Percentiles rank a stretch among this genome's conserved stretches.
Conservation (phyloP, 2,113 vertebrate genomes). For the Thalassarche chlororhynchos region DNA sequence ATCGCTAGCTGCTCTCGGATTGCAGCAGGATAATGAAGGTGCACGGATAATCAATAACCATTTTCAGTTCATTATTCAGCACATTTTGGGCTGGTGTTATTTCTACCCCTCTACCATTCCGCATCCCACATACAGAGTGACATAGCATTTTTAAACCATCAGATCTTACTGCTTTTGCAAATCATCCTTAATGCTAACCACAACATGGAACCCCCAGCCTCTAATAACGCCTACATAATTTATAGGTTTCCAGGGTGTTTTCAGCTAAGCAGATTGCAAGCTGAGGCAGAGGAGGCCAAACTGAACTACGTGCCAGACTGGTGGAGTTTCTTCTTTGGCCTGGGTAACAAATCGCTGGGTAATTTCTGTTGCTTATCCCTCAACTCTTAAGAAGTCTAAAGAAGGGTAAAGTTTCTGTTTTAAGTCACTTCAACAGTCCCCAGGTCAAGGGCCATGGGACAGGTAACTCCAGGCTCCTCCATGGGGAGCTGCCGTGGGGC, state of each 20-base stretch:
- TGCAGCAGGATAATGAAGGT: slow-evolving; percentile 7
- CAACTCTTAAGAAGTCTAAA: neutral
- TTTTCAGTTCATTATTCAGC: slow-evolving; percentile 26
- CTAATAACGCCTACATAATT: neutral
- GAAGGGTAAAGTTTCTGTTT: neutral
- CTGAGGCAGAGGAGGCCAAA: neutral
- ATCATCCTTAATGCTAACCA: neutral
- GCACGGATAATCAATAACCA: slow-evolving; percentile 46
- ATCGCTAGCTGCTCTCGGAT: neutral
- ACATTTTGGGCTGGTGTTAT: neutral
- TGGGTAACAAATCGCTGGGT: neutral
- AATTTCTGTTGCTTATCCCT: neutral
- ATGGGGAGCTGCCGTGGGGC: neutral
- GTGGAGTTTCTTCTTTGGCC: neutral
- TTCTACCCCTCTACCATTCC: neutral
- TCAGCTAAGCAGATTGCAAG: neutral
- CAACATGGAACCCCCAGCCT: neutral
- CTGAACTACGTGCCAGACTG: neutral
- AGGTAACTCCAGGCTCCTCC: neutral
- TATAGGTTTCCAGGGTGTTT: neutral
- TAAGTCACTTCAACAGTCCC: neutral
- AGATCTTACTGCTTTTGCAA: neutral
- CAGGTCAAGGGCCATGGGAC: neutral
- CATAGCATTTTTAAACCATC: neutral
- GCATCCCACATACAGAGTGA: neutral